phyloP scores from a whole-genome alignment of 2,888 invertebrate genomes.

The Lycocerus yunnanus region DNA sequence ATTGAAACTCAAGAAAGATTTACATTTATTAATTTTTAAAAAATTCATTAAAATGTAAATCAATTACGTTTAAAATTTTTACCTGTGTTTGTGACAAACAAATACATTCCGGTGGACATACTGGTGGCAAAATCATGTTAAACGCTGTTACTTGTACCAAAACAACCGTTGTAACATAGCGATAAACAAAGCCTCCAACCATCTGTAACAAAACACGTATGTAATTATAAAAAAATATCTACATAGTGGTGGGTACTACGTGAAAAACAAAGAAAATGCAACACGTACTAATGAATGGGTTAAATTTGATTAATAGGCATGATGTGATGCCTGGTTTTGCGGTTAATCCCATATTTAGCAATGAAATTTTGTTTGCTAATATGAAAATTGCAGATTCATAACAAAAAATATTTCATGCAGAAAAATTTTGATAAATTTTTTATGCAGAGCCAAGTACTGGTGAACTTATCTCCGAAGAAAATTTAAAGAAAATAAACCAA shows the following conservation, averaged over 20 bases:
- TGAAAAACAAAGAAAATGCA: background rate
- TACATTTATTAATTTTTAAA: background rate
- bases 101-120: conserved; percentile 82
- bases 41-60: background rate
- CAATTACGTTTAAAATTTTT: conserved; percentile 35
- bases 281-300: background rate
- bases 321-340: background rate
- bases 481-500: background rate
- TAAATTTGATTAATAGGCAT: background rate
- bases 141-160: conserved; percentile 49
- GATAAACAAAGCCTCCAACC: conserved; percentile 46
- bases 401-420: background rate
- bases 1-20: conserved; percentile 9
- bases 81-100: conserved; percentile 87
- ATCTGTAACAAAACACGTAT: conserved; percentile 46
- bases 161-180: conserved; percentile 47
- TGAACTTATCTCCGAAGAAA: background rate
- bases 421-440: background rate
- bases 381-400: no score
- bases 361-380: background rate
- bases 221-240: background rate
- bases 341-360: background rate
- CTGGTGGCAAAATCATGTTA: conserved; percentile 58
- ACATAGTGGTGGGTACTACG: background rate
- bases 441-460: background rate